Evolutionary conservation across 2,797 vertebrate genomes (phyloP).

Genomic region (Chelonia mydas): DNA sequence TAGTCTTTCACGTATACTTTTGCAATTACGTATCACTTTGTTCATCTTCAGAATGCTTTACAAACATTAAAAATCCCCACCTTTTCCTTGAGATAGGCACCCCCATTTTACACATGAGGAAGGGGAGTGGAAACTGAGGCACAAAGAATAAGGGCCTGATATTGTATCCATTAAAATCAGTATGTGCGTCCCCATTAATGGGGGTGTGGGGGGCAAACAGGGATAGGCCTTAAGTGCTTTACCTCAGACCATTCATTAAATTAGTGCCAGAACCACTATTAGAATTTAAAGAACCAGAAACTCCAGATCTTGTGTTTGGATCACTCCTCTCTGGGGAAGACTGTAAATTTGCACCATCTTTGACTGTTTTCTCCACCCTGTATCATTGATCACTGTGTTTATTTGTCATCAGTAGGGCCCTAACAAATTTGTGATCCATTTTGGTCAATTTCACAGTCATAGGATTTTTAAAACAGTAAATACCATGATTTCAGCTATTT

Average conservation of each 20-base stretch:
- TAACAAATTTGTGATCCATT: no score
- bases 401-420: neutral
- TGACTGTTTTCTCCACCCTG: fast-evolving
- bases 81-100: neutral
- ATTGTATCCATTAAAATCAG: neutral
- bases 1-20: neutral
- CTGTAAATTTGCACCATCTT: neutral
- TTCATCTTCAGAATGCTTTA: neutral
- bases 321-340: fast-evolving
- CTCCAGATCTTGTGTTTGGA: neutral
- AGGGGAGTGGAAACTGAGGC: neutral
- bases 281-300: neutral
- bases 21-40: neutral
- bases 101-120: neutral
- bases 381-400: neutral
- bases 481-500: no score
- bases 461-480: no score
- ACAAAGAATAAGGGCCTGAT: neutral
- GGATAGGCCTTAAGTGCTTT: neutral
- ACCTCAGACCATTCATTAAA: neutral
- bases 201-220: neutral
- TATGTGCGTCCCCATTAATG: neutral
- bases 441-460: no score
- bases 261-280: neutral
- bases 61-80: neutral